A percentile compares a stretch with the other conserved stretches of the same genome.
phyloP scores from a whole-genome alignment of 2,113 vertebrate species.

The Chaetorhynchus papuensis region DNA sequence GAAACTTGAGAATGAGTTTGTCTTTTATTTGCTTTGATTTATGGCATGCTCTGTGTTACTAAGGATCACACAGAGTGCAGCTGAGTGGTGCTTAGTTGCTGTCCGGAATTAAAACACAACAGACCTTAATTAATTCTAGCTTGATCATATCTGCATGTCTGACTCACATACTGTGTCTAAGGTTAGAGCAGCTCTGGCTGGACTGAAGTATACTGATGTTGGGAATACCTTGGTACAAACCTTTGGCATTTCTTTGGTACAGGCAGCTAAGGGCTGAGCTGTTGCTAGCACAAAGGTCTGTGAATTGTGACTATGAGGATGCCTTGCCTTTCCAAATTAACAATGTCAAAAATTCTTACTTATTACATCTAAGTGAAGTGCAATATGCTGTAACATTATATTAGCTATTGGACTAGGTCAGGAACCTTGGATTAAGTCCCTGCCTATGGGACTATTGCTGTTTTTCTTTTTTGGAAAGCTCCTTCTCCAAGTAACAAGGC shows the following conservation, averaged over 20 bases:
- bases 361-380: neutral
- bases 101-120: neutral
- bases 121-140: neutral
- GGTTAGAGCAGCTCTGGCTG: neutral
- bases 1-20: neutral
- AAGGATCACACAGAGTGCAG: neutral
- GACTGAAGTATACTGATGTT: neutral
- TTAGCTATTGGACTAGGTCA: neutral
- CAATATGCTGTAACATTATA: neutral
- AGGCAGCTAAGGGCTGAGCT: neutral
- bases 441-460: neutral
- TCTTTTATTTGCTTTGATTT: slow-evolving; percentile 33
- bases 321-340: neutral
- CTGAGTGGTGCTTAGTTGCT: neutral
- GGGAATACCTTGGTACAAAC: neutral
- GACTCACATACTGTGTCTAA: neutral
- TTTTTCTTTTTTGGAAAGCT: neutral
- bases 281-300: neutral
- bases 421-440: neutral
- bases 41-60: neutral
- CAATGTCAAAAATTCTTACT: neutral
- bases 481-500: neutral
- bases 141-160: neutral
- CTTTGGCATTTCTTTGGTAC: neutral
- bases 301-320: neutral